phyloP scores from a whole-genome alignment of 2,113 vertebrate genomes.

The Pimephales promelas region DNA sequence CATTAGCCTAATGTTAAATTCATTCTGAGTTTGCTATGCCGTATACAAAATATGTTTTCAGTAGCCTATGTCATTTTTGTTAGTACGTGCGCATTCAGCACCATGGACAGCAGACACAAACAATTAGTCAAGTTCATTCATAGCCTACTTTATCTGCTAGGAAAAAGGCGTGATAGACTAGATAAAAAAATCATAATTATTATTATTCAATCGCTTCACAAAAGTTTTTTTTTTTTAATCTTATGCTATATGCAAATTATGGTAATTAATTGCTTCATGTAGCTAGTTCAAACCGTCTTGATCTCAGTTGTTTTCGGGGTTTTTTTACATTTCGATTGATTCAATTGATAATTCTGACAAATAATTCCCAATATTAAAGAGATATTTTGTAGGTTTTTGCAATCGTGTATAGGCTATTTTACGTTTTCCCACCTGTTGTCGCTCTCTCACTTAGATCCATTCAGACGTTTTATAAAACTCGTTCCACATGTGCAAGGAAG shows the following conservation, averaged over 20 bases:
- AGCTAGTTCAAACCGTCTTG: background rate
- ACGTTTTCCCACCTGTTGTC: slow-evolving; percentile 9
- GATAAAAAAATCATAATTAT: too few species aligned
- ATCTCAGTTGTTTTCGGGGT: background rate
- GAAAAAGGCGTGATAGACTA: background rate
- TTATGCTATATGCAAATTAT: background rate
- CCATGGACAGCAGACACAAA: slow-evolving; percentile 47
- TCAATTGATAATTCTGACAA: background rate
- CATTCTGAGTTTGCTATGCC: too few species aligned
- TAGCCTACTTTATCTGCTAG: background rate
- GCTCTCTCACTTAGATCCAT: background rate
- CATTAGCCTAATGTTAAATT: background rate
- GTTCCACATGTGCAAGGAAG: background rate
- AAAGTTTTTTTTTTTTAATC: background rate
- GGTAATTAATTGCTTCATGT: background rate
- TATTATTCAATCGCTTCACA: background rate
- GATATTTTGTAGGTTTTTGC: background rate
- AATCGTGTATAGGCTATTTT: too few species aligned
- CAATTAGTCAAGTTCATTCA: background rate
- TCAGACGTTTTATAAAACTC: background rate
- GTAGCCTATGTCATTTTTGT: background rate
- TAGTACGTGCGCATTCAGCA: slow-evolving; percentile 33
- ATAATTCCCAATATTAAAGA: background rate
- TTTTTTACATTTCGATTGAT: background rate
- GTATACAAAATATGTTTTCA: background rate